Percentiles rank a stretch among this genome's conserved stretches.
Evolutionary conservation across 1,140 invertebrate species (phyloP).

Genomic region (Trachymyrmex cornetzi): DNA sequence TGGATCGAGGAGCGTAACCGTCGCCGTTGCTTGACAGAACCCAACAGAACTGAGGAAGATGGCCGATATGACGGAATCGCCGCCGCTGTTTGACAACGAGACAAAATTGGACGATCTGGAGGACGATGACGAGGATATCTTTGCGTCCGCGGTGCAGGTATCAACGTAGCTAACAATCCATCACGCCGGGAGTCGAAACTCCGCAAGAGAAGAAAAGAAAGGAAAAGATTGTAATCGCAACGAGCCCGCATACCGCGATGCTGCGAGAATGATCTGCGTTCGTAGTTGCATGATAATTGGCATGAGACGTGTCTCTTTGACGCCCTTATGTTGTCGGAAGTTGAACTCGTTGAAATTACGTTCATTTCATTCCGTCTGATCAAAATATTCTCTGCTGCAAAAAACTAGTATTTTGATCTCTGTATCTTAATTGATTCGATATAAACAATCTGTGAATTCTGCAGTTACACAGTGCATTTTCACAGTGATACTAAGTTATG

Average conservation of each 20-base stretch:
- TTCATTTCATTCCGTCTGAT: too few species aligned
- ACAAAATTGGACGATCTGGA: conserved; percentile 89
- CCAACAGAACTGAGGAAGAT: conserved; percentile 85
- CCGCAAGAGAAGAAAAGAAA: neutral
- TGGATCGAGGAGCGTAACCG: neutral
- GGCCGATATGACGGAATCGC: conserved; percentile 89
- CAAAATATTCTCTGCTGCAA: too few species aligned
- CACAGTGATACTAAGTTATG: too few species aligned
- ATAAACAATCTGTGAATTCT: too few species aligned
- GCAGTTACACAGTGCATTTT: too few species aligned
- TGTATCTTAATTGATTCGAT: too few species aligned
- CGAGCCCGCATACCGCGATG: neutral
- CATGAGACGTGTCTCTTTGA: neutral
- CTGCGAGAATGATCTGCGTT: neutral
- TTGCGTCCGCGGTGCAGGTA: conserved; percentile 93
- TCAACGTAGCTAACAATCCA: neutral
- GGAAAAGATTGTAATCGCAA: neutral
- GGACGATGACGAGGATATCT: conserved; percentile 92
- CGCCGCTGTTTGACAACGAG: conserved; percentile 91
- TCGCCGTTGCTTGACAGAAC: conserved; percentile 78
- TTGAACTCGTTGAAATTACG: neutral
- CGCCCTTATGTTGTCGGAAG: neutral
- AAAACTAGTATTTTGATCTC: too few species aligned
- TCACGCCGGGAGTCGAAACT: neutral
- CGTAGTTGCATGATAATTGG: neutral